phyloP scores from a whole-genome alignment of 1,140 invertebrate genomes.

The Drosophila cardini region DNA sequence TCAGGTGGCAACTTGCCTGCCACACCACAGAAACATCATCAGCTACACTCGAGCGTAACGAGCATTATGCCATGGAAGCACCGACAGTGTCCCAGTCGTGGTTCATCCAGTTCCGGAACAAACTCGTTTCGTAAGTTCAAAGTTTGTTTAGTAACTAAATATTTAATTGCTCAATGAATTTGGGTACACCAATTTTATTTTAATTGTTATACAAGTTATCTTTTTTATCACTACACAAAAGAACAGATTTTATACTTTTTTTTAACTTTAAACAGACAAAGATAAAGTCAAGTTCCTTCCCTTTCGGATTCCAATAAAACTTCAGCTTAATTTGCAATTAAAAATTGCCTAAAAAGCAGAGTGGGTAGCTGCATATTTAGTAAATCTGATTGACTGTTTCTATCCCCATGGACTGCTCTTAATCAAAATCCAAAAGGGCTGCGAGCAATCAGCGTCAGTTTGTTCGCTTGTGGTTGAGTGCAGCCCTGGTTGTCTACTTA shows the following conservation, averaged over 20 bases:
- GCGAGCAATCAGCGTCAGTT: constrained; percentile 13
- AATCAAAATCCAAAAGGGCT: constrained; percentile 2
- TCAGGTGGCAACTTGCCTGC: constrained; percentile 42
- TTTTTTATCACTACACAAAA: too few relatives aligned
- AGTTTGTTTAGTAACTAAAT: background rate
- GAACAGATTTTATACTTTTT: too few relatives aligned
- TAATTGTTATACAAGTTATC: background rate
- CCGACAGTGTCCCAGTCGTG: constrained; percentile 81
- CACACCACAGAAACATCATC: constrained; percentile 78
- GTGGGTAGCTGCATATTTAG: background rate
- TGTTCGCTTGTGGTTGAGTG: background rate
- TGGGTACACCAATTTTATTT: background rate
- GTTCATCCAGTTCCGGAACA: constrained; percentile 82
- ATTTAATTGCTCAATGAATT: too few relatives aligned
- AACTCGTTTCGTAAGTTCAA: constrained; percentile 82
- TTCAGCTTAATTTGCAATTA: background rate
- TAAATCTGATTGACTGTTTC: constrained; percentile 2
- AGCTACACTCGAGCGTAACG: constrained; percentile 74
- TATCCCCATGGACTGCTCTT: constrained; percentile 1
- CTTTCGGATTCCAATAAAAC: background rate
- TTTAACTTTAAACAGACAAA: background rate
- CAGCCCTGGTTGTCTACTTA: constrained; percentile 25
- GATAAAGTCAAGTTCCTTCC: background rate
- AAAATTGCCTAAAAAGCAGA: background rate
- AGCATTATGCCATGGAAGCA: constrained; percentile 84